phyloP scores from a whole-genome alignment of 2,113 vertebrate genomes.

The Anguilla rostrata region DNA sequence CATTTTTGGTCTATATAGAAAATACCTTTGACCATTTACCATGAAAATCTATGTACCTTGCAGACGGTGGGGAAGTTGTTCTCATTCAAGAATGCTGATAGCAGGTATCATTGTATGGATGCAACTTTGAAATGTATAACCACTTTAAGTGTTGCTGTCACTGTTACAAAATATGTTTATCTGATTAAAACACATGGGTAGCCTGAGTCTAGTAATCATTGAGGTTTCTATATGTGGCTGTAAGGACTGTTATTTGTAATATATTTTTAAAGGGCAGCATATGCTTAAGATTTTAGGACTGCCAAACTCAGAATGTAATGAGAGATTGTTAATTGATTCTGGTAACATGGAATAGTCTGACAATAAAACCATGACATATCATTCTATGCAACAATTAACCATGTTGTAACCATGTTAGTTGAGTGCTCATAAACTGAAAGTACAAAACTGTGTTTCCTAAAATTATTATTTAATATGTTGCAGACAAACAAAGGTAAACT shows the following conservation, averaged over 20 bases:
- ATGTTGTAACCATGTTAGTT: slow-evolving; percentile 1
- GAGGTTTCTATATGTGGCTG: neutral
- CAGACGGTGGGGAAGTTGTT: neutral
- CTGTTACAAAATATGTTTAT: neutral
- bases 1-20: neutral
- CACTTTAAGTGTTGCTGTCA: too few species aligned
- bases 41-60: neutral
- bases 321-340: too few species aligned
- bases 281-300: neutral
- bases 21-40: neutral
- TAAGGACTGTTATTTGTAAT: neutral
- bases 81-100: neutral
- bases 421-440: neutral
- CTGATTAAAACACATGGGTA: neutral
- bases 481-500: neutral
- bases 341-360: neutral
- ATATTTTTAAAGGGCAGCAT: neutral
- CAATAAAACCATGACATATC: too few species aligned
- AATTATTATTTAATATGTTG: neutral
- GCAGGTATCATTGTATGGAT: neutral
- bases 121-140: too few species aligned
- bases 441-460: slow-evolving; percentile 1
- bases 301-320: neutral
- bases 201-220: neutral
- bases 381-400: too few species aligned